Evolutionary conservation across 2,113 vertebrate species (phyloP), one percentile per base, ranked within the genome.

Genomic region (Lophochroa leadbeateri): DNA sequence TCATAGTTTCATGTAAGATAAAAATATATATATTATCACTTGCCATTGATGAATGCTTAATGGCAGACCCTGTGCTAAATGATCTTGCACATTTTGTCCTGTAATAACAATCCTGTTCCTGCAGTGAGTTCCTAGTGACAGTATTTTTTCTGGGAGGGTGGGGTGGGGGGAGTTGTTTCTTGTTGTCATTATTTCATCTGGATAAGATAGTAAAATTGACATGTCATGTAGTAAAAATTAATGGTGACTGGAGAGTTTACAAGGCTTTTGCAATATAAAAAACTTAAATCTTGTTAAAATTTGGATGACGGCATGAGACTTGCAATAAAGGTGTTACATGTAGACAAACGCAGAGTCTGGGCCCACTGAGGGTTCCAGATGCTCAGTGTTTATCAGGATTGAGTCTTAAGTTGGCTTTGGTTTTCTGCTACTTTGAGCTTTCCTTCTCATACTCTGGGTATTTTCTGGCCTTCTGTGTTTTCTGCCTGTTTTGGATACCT

Each of bases 171-270:
- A 71, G 41, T 47, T 70, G 13, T 18, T 65, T 70, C 9, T 44
- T 67, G 2, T 67, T 65, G 37, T 67, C 77, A n/a, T 86, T 76
- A 35, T 76, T 82, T 68, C 2, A 17, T 43, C 11, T 46, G 19
- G 11, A 39, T 41, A 68, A 72, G 18, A 61, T 8, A 47, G 7
- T 16, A 61, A 89, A 74, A 60, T 23, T 39, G 23, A 43, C 4
- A 11, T 43, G 15, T 24, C 0, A 0, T 33, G 5, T 7, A 50
- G 4, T 39, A 69, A 52, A 88, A 89, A 2, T 25, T 82, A 75
- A 65, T 11, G 17, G 18, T 52, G 24, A 43, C 5, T 60, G 33
- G 6, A 50, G 33, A 77, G 6, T 35, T 23, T 64, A 58, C n/a
- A 24, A 68, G 7, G 3, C 44, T 81, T 92, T 87, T 74, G 21